Evolutionary conservation across 2,888 invertebrate genomes (phyloP), one percentile per base, ranked within the genome.

Genomic region (Amiota communis): DNA sequence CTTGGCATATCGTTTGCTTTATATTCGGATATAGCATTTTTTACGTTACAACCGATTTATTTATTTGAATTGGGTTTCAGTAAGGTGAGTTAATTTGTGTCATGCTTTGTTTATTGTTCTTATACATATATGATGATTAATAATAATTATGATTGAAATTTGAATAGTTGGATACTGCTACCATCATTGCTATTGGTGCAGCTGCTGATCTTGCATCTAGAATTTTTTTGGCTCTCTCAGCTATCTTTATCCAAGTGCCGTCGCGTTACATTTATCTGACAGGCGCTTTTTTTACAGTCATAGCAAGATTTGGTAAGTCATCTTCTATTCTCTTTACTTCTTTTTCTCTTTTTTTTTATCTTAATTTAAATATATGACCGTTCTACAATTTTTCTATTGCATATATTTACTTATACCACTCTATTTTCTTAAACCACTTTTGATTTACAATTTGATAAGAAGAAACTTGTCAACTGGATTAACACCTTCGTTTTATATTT

Each of bases 1-100:
- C 86, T 94, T 49, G 95, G 95, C 56, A 91, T 94, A 84, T 92
- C 94, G 0, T 91, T 95, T 73, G 92, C 93, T 4, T 91, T 93
- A 75, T 93, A 93, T 73, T 92, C 94, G 8, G 95, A 95, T 86
- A 91, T 93, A 59, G 93, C 93, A 0, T 95, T 95, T 86, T 92
- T 93, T 78, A 93, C 93, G 0, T 84, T 95, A 70, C 92, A 95
- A 75, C 95, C 95, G 0, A 83, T 94, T 80, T 90, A 90, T 75
- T 78, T 90, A 3, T 88, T 89, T 49, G 88, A 89, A 23, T 73
- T 90, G 72, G 85, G 87, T 0, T 89, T 87, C 74, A 80, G 69
- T 57, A 88, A 85, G 85, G 90, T 89, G 59, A 76, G 79, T 71
- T 9, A 12, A 6, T 36, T 36, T 36, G 36, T 36, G 0, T 11